Conservation (phyloP, 1,140 invertebrate genomes). For the Drosophila teissieri region DNA sequence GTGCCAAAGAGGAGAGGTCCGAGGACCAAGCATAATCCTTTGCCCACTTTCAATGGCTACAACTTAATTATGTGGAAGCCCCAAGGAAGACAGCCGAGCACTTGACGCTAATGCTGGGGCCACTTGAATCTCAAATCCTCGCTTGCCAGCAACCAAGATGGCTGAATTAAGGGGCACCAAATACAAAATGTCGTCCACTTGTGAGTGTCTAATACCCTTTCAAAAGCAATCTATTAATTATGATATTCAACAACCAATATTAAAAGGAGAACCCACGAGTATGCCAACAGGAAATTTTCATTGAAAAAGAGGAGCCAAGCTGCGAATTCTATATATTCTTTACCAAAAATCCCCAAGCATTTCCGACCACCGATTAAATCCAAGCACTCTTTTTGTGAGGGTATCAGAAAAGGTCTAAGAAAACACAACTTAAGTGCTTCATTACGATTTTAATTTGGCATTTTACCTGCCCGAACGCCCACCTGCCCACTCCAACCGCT, state of each 20-base stretch:
- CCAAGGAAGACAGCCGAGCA: conserved; percentile 42
- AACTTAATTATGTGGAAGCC: conserved; percentile 59
- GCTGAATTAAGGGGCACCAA: conserved; percentile 10
- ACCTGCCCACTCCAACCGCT: neutral
- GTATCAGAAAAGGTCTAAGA: conserved; percentile 26
- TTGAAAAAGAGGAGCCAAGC: no score
- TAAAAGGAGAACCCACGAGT: no score
- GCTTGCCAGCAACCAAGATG: conserved; percentile 7
- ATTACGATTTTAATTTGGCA: conserved; percentile 78
- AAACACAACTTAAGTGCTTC: conserved; percentile 59
- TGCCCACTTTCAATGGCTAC: conserved; percentile 40
- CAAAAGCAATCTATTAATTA: neutral
- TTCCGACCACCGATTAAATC: neutral
- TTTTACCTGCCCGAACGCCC: conserved; percentile 55
- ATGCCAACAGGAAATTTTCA: no score
- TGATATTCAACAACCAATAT: neutral
- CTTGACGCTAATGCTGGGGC: conserved; percentile 46
- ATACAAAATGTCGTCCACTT: neutral
- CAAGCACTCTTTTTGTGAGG: neutral
- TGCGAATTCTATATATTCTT: no score
- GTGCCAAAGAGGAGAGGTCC: neutral
- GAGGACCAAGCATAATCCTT: conserved; percentile 42
- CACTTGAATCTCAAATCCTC: conserved; percentile 52
- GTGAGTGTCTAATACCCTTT: neutral
- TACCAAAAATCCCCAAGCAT: no score